Conservation (phyloP, 1,140 invertebrate genomes). For the Drosophila navojoa region DNA sequence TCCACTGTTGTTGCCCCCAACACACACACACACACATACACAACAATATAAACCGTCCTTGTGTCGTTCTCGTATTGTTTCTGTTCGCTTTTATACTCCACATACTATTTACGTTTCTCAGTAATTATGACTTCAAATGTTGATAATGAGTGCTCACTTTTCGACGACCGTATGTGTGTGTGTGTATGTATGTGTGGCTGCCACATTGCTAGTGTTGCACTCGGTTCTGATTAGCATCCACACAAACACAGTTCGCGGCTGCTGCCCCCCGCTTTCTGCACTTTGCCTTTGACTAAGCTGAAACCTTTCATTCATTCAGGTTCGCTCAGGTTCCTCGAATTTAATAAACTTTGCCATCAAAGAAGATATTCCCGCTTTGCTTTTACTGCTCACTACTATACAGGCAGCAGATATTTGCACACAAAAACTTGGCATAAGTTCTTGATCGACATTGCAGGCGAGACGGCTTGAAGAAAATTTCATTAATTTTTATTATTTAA, state of each 20-base stretch:
- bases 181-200: slow-evolving; percentile 6
- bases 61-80: slow-evolving; percentile 28
- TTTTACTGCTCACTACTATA: too few species aligned
- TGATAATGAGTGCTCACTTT: slow-evolving; percentile 30
- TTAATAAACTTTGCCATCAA: background rate
- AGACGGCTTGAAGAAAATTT: too few species aligned
- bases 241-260: background rate
- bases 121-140: slow-evolving; percentile 50
- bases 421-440: too few species aligned
- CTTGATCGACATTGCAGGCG: too few species aligned
- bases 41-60: slow-evolving; percentile 33
- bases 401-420: too few species aligned
- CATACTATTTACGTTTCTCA: slow-evolving; percentile 11
- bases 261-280: background rate
- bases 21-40: background rate
- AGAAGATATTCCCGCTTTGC: too few species aligned
- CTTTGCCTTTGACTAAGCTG: background rate
- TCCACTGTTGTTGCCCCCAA: slow-evolving; percentile 2
- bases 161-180: background rate
- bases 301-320: background rate
- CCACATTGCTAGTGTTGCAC: background rate
- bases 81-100: slow-evolving; percentile 9
- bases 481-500: too few species aligned
- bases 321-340: background rate
- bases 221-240: slow-evolving; percentile 18